Evolutionary conservation across 2,888 invertebrate species (phyloP), one percentile per base, ranked within the genome.

Genomic region (Aphelenchoides bicaudatus): DNA sequence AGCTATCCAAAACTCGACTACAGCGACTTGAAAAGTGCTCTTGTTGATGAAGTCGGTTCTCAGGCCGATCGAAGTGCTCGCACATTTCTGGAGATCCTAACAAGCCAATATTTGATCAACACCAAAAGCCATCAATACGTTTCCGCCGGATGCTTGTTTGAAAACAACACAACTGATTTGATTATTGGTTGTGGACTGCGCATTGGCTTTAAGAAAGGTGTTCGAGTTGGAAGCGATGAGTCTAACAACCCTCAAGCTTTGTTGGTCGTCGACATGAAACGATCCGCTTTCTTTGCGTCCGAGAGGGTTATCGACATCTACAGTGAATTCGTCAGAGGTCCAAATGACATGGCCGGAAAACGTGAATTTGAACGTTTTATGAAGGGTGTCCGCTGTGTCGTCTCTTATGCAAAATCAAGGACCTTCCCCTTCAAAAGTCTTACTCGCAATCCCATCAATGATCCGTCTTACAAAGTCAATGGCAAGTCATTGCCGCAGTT

Each of bases 11-110:
- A 61, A n/a, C 27, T 66, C n/a, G 49, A 65, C 21, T 25, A 62
- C 16, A 38, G 48, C 16, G 47, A 63, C 39, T 2, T 63, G 13
- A 3, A 2, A 1, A n/a, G 60, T 3, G 21, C 58, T 1, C 30
- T 63, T 16, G 29, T 16, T 6, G 39, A 47, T 0, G 39, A 38
- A 21, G 39, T 46, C 2, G n/a, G 19, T 6, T 19, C 16, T 13
- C 65, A 67, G 23, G 48, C 63, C 10, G 62, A 65, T 8, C 65
- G 53, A 31, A 54, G 58, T 1, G 37, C 62, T 8, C 60, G 65
- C 13, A 58, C 49, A 1, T 67, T 65, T 39, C 50, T 65, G 13
- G 65, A 65, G 38, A 39, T 65, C 39, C 23, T 67, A 10, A 65
- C 65, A 2, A 47, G 52, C 3, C 63, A 64, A 21, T 21, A 57